A percentile compares a stretch with the other conserved stretches of the same genome.
phyloP scores from a whole-genome alignment of 23 tunicate species.

The Halocynthia aurantium region DNA sequence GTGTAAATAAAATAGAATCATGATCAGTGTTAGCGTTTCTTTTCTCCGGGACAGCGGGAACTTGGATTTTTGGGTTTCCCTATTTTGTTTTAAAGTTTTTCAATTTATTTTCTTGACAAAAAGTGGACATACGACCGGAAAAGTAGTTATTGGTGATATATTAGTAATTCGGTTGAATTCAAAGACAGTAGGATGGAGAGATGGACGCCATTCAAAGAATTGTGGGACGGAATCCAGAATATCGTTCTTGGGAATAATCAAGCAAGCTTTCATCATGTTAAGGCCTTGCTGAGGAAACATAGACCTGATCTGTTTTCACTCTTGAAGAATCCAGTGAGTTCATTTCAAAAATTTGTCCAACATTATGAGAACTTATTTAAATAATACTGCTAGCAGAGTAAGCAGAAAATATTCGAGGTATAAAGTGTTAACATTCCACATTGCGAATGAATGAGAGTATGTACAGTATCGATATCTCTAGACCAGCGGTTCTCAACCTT shows the following conservation, averaged over 20 bases:
- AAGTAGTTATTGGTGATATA: too few species aligned
- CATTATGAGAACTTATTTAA: background rate
- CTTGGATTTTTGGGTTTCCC: too few species aligned
- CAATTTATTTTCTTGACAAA: too few species aligned
- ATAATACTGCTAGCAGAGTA: background rate
- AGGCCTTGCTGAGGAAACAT: conserved; percentile 43
- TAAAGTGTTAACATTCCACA: too few species aligned
- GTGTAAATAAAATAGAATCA: too few species aligned
- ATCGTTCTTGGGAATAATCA: conserved; percentile 43
- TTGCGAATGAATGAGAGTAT: too few species aligned
- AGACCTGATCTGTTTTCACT: conserved; percentile 68
- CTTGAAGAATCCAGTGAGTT: conserved; percentile 65
- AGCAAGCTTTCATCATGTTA: conserved; percentile 29
- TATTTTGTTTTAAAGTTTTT: too few species aligned
- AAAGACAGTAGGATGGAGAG: conserved; percentile 3
- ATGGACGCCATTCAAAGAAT: conserved; percentile 82
- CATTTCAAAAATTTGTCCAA: background rate
- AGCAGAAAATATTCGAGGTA: background rate
- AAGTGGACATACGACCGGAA: too few species aligned
- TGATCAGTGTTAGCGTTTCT: too few species aligned
- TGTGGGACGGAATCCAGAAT: conserved; percentile 35
- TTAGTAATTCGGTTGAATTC: too few species aligned
- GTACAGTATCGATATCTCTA: background rate
- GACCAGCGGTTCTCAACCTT: background rate
- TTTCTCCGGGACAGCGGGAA: too few species aligned